Conservation (phyloP, 2,888 invertebrate species). For the Caenorhabditis uteleia region DNA sequence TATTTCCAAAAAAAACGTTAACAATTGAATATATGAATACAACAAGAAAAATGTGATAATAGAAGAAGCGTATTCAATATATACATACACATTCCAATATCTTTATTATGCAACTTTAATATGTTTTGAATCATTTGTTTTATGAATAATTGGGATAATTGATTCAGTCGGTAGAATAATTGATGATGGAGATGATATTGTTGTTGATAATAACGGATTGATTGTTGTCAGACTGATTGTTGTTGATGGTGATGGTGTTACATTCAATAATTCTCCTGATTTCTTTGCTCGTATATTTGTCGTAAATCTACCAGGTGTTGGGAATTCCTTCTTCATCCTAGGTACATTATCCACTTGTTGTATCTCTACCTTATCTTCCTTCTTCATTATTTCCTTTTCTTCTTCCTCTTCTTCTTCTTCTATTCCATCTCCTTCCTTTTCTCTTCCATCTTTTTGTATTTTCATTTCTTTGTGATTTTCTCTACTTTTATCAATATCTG, state of each 20-base stretch:
- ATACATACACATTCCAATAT: constrained; percentile 1
- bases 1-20: too few relatives aligned
- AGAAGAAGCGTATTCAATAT: too few relatives aligned
- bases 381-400: neutral
- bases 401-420: constrained; percentile 2
- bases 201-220: too few relatives aligned
- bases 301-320: constrained; percentile 31
- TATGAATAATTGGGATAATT: constrained; percentile 14
- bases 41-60: too few relatives aligned
- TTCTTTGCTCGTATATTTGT: constrained; percentile 39
- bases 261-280: constrained; percentile 14
- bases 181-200: neutral
- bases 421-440: neutral
- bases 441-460: neutral
- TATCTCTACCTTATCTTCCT: too few relatives aligned
- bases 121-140: constrained; percentile 19
- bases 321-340: too few relatives aligned
- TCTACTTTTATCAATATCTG: neutral
- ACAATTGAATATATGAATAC: too few relatives aligned
- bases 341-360: too few relatives aligned
- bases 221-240: neutral
- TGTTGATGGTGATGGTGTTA: neutral
- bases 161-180: constrained; percentile 18
- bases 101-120: constrained; percentile 23
- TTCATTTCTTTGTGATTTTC: constrained; percentile 4